These are phyloP conservation scores for Semotilus atromaculatus DNA, from an alignment of 2,797 vertebrate species.

Conservation along the genomic window DNA sequence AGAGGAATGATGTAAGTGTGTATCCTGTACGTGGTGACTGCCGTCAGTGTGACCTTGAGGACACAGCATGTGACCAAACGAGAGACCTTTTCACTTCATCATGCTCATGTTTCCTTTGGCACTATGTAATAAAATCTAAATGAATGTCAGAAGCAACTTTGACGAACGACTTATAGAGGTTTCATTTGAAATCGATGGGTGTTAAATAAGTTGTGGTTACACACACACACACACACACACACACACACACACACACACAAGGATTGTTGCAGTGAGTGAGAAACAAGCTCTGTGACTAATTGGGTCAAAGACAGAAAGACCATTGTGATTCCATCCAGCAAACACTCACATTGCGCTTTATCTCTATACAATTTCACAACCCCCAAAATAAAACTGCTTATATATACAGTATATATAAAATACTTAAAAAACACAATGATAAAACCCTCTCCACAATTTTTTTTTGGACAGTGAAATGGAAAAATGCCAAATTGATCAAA, in stretches of 20 bases:
- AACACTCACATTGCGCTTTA: not conserved
- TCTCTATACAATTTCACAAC: slow-evolving; percentile 5
- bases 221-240: not conserved
- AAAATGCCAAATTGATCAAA: not conserved
- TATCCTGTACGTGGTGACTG: not conserved
- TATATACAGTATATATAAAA: not conserved
- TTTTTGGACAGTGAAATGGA: not conserved
- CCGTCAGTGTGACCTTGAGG: slow-evolving; percentile 30
- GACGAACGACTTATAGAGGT: not conserved
- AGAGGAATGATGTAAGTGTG: slow-evolving; percentile 18
- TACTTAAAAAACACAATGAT: not conserved
- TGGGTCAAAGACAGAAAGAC: slow-evolving; percentile 52
- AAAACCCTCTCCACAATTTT: not conserved
- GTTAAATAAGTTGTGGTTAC: slow-evolving; percentile 10
- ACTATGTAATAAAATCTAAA: slow-evolving; percentile 1
- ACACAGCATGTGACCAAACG: not conserved
- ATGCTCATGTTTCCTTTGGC: not conserved
- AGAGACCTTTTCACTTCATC: slow-evolving; percentile 6
- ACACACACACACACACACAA: not conserved
- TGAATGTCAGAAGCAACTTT: slow-evolving; percentile 54
- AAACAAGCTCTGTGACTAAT: slow-evolving; percentile 49
- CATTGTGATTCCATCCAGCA: slow-evolving; percentile 50
- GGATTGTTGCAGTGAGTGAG: slow-evolving; percentile 23
- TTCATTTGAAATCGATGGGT: not conserved
- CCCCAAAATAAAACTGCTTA: not conserved